A percentile compares a stretch with the other conserved stretches of the same genome.
Evolutionary conservation across 2,113 vertebrate genomes (phyloP).

Genomic region (Tragelaphus imberbis): DNA sequence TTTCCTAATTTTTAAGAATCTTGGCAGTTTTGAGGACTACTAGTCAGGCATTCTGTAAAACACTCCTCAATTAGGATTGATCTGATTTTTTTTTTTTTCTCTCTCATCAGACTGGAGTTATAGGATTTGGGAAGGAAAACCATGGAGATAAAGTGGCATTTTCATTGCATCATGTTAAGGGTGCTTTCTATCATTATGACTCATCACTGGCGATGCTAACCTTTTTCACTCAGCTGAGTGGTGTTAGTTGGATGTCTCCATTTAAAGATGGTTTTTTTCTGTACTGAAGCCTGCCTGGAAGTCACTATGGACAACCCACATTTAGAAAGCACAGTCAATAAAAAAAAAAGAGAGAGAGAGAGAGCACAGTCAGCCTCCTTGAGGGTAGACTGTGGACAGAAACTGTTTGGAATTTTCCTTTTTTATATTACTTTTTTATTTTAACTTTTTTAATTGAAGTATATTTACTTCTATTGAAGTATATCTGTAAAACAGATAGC

Average conservation of each 20-base stretch:
- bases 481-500: not conserved
- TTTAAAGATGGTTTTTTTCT: not conserved
- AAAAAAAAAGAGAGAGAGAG: too few species aligned
- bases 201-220: not conserved
- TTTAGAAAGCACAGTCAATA: not conserved
- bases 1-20: not conserved
- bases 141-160: not conserved
- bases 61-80: not conserved
- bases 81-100: not conserved
- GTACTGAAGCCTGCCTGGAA: not conserved
- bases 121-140: not conserved
- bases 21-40: not conserved
- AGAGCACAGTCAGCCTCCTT: not conserved
- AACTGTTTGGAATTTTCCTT: not conserved
- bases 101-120: not conserved
- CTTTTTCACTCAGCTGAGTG: not conserved
- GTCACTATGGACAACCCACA: rapidly evolving
- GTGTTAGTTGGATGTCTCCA: not conserved
- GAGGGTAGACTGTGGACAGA: too few species aligned
- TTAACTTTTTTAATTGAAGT: not conserved
- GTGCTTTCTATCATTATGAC: not conserved
- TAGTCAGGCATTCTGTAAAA: not conserved
- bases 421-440: not conserved
- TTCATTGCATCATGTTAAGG: not conserved
- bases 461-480: not conserved